These are phyloP conservation scores for Capra hircus DNA, from an alignment of 2,113 vertebrate genomes.

Conservation along the genomic window DNA sequence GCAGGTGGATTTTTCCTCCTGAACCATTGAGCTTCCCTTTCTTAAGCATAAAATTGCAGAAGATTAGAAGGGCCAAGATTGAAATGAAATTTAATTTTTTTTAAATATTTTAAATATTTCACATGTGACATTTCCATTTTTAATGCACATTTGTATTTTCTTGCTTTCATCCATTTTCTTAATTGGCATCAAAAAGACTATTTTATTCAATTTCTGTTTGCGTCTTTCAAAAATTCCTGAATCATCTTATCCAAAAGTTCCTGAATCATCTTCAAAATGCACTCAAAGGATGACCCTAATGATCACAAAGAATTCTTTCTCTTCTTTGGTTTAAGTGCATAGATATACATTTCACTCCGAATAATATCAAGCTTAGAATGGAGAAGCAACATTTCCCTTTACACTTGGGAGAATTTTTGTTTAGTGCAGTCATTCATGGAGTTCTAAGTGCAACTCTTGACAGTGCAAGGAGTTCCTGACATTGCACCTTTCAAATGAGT, in stretches of 20 bases:
- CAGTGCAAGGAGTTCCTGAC: not conserved
- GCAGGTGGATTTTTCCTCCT: not conserved
- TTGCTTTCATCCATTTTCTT: constrained; percentile 39
- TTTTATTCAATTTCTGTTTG: constrained; percentile 55
- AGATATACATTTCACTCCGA: constrained; percentile 38
- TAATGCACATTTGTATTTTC: constrained; percentile 15
- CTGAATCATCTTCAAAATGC: constrained; percentile 46
- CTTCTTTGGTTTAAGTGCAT: not conserved
- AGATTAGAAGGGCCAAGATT: not conserved
- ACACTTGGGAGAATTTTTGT: constrained; percentile 15
- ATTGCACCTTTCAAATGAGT: not conserved
- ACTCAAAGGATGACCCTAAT: constrained; percentile 16
- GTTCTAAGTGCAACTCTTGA: constrained; percentile 45
- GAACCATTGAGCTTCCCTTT: not conserved
- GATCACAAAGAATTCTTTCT: constrained; percentile 46
- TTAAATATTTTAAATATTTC: constrained; percentile 18
- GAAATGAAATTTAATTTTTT: constrained; percentile 32
- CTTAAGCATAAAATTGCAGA: not conserved
- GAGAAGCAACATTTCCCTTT: not conserved
- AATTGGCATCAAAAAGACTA: constrained; percentile 47
- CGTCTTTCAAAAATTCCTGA: constrained; percentile 35
- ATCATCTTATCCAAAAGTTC: constrained; percentile 42
- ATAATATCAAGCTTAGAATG: constrained; percentile 56
- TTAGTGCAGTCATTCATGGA: constrained; percentile 22
- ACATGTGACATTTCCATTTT: constrained; percentile 9